phyloP scores from a whole-genome alignment of 1,140 invertebrate genomes.

The Limonius californicus region DNA sequence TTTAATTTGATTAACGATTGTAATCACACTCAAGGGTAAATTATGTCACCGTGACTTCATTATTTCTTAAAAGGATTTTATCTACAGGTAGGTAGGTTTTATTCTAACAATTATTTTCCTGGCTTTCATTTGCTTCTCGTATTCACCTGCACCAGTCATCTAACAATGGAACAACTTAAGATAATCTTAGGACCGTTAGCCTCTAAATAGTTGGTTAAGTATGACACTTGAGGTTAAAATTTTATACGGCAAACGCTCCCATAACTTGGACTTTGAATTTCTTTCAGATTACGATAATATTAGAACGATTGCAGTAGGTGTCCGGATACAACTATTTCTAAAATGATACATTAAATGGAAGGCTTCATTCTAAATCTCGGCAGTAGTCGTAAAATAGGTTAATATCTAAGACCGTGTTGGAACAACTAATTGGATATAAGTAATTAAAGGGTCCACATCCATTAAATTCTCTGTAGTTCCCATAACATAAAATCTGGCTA shows the following conservation, averaged over 20 bases:
- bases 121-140: no score
- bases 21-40: not conserved
- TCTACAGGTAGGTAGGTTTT: not conserved
- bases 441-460: slow-evolving; percentile 3
- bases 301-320: no score
- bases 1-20: slow-evolving; percentile 13
- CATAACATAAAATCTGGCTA: slow-evolving; percentile 5
- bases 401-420: not conserved
- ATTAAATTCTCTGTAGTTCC: slow-evolving; percentile 1
- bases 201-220: no score
- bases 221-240: no score
- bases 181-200: no score
- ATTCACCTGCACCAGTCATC: no score
- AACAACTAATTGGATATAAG: slow-evolving; percentile 7
- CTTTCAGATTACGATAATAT: not conserved
- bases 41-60: slow-evolving; percentile 4
- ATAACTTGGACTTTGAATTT: no score
- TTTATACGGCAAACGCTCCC: no score
- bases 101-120: not conserved
- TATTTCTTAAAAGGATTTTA: not conserved
- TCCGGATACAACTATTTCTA: no score
- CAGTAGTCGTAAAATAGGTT: not conserved
- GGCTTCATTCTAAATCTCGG: not conserved
- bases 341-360: no score
- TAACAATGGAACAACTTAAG: no score